A percentile compares a stretch with the other conserved stretches of the same genome.
Evolutionary conservation across 2,113 vertebrate species (phyloP).

Genomic region (Perognathus longimembris): DNA sequence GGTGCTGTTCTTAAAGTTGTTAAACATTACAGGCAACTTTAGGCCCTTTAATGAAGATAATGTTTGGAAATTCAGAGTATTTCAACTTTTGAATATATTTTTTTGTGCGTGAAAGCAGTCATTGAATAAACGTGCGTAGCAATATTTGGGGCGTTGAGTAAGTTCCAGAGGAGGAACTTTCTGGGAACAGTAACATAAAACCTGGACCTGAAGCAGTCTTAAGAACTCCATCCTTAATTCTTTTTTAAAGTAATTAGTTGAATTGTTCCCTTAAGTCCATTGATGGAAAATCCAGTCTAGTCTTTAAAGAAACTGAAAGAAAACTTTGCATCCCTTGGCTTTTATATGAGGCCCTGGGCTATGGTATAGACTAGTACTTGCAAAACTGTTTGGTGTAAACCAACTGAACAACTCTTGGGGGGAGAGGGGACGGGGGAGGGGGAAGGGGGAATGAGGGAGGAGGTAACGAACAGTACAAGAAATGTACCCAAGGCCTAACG

Average conservation of each 20-base stretch:
- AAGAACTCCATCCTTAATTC: background rate
- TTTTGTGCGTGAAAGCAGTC: background rate
- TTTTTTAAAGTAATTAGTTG: background rate
- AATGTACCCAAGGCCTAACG: too few relatives aligned
- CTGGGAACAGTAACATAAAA: background rate
- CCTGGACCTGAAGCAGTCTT: background rate
- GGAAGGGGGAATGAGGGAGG: too few relatives aligned
- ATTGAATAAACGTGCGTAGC: background rate
- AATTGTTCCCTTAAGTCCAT: background rate
- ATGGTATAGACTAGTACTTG: fast-evolving
- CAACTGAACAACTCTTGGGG: too few relatives aligned
- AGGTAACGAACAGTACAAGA: too few relatives aligned
- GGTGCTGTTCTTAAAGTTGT: background rate
- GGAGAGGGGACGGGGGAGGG: too few relatives aligned
- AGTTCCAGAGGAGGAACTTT: background rate
- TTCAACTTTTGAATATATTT: background rate
- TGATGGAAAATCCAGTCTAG: background rate
- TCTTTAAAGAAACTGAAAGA: background rate
- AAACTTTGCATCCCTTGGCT: background rate
- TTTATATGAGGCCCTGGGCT: background rate
- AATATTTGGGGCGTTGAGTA: background rate
- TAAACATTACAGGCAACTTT: background rate
- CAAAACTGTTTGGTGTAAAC: too few relatives aligned
- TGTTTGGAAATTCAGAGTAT: background rate
- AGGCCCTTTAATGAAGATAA: background rate